Percentiles rank a stretch among this genome's conserved stretches.
Evolutionary conservation across 1,140 invertebrate genomes (phyloP).

Genomic region (Phymastichus coffea): DNA sequence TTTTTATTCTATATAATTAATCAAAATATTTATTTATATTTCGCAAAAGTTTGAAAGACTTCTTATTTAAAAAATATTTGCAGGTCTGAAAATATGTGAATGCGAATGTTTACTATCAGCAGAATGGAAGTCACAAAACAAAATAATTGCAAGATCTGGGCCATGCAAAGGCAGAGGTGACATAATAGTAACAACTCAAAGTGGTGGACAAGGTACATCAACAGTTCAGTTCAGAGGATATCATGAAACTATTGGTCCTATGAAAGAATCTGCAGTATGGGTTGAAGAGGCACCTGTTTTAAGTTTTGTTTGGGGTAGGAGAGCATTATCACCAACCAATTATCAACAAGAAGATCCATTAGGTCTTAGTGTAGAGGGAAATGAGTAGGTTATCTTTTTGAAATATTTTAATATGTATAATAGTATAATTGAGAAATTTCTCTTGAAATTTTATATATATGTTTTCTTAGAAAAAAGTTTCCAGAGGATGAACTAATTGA

Average conservation of each 20-base stretch:
- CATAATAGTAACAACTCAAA: slow-evolving; percentile 88
- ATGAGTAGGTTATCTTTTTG: slow-evolving; percentile 63
- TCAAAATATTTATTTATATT: too few species aligned
- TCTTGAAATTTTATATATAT: too few species aligned
- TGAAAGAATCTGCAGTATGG: slow-evolving; percentile 99
- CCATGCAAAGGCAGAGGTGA: slow-evolving; percentile 93
- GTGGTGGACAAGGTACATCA: slow-evolving; percentile 88
- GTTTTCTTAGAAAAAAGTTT: slow-evolving; percentile 69
- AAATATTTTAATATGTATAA: background rate
- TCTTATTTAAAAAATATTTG: too few species aligned
- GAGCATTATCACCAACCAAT: slow-evolving; percentile 79
- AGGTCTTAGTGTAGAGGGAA: slow-evolving; percentile 90
- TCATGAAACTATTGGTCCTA: slow-evolving; percentile 84
- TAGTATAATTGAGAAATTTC: background rate
- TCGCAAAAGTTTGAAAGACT: too few species aligned
- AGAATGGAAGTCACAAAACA: slow-evolving; percentile 97
- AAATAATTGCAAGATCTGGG: slow-evolving; percentile 94
- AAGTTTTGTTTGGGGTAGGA: slow-evolving; percentile 74
- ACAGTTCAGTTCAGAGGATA: slow-evolving; percentile 93
- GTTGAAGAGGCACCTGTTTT: slow-evolving; percentile 86
- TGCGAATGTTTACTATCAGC: slow-evolving; percentile 92
- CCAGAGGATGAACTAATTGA: slow-evolving; percentile 89
- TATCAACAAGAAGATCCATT: slow-evolving; percentile 91
- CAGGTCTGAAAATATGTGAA: slow-evolving; percentile 93
- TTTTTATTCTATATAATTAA: too few species aligned